These are phyloP conservation scores for Andricus curvator DNA, from an alignment of 2,888 invertebrate species.

Conservation along the genomic window DNA sequence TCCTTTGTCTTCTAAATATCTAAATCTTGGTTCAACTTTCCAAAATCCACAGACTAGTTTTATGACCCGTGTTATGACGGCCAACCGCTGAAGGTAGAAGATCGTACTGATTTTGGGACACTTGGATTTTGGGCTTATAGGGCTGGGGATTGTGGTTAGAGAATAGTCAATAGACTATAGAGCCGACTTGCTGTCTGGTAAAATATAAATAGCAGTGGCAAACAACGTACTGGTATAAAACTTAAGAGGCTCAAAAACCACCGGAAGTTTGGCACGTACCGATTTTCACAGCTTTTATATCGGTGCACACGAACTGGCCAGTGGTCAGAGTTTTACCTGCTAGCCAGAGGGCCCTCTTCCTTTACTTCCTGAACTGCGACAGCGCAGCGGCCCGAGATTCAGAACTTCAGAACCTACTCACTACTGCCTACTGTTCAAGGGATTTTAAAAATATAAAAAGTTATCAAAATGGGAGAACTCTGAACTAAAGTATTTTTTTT, in stretches of 20 bases:
- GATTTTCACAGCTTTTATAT: not conserved
- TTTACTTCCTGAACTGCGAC: no score
- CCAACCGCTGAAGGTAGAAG: not conserved
- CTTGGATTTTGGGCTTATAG: not conserved
- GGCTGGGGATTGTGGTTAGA: not conserved
- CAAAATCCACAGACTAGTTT: not conserved
- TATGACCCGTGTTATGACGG: slow-evolving; percentile 4
- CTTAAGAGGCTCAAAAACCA: no score
- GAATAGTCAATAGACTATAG: no score
- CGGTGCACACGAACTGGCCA: no score
- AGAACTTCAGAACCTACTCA: no score
- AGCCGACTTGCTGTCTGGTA: not conserved
- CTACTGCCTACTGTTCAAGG: no score
- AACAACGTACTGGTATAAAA: not conserved
- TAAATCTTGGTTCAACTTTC: not conserved
- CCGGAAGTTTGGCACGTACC: not conserved
- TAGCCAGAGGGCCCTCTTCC: no score
- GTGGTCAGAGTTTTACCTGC: no score
- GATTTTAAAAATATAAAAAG: no score
- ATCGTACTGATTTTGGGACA: not conserved
- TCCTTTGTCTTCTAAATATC: not conserved
- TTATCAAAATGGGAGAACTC: no score
- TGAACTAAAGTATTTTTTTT: no score
- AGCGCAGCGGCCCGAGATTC: no score
- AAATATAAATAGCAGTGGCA: not conserved